Evolutionary conservation across 2,888 invertebrate species (phyloP).

Genomic region (Subacronicta megacephala): DNA sequence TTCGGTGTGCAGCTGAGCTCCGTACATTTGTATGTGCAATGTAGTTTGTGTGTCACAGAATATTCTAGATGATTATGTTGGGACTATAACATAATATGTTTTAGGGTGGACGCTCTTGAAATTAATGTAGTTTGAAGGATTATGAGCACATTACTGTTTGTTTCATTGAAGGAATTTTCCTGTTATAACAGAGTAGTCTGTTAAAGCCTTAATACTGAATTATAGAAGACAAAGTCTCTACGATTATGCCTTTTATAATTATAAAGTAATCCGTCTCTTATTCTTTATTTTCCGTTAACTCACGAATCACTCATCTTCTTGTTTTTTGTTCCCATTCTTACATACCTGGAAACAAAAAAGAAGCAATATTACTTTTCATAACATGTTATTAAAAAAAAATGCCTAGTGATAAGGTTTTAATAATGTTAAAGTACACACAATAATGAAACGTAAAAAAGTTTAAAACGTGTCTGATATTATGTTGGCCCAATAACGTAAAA

Average conservation of each 20-base stretch:
- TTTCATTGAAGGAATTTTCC: too few relatives aligned
- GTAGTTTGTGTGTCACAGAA: background rate
- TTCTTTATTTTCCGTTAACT: background rate
- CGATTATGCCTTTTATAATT: too few relatives aligned
- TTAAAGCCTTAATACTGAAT: too few relatives aligned
- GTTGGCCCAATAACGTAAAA: background rate
- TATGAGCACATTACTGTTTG: background rate
- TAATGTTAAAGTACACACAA: too few relatives aligned
- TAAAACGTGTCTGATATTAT: background rate
- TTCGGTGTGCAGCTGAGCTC: slow-evolving; percentile 20
- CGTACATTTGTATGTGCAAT: background rate
- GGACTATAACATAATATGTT: slow-evolving; percentile 9
- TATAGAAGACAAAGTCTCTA: too few relatives aligned
- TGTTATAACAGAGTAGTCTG: too few relatives aligned
- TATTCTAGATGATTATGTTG: slow-evolving; percentile 22
- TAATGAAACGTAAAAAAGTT: too few relatives aligned
- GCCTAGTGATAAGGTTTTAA: background rate
- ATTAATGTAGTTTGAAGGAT: too few relatives aligned
- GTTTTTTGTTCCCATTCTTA: background rate
- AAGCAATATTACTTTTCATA: background rate
- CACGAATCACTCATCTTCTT: background rate
- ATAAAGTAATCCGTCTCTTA: too few relatives aligned
- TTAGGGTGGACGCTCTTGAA: background rate
- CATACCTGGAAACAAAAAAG: slow-evolving; percentile 27
- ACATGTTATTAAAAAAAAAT: too few relatives aligned